Evolutionary conservation across 2,888 invertebrate species (phyloP), one percentile per base, ranked within the genome.

Genomic region (Drosophila nr. perissopoda): DNA sequence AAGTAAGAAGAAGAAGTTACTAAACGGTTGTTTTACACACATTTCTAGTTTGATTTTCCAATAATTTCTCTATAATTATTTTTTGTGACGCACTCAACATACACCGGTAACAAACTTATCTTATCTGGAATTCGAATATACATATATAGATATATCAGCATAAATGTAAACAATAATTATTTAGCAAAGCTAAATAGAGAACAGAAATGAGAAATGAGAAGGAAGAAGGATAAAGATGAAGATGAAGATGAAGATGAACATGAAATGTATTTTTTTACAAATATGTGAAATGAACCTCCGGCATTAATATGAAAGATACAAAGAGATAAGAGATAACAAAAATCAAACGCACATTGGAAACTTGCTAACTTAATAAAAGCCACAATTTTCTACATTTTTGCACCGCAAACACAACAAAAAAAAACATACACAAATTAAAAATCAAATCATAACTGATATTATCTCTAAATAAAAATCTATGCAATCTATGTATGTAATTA

Each of bases 311-410:
- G 56, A 79, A 40, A 21, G 54, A 54, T 31, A 31, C n/a, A 54
- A 40, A 31, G 31, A 25, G 51, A 36, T 48, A 33, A 31, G 25
- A n/a, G 51, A 36, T 48, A 48, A 73, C 18, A 31, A 18, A 29
- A 51, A 81, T 59, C 56, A 65, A 82, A 75, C 87, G 87, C 87
- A 83, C 84, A 83, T 73, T 46, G 59, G 60, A 71, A 57, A 58
- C 40, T 42, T 57, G 57, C 21, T 76, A 46, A 70, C 59, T 70
- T 54, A 73, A 77, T 57, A 73, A 79, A n/a, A 66, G 63, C 58
- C 74, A 84, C 70, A 81, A 68, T 89, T 83, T 89, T 87, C 87
- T 83, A 89, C 85, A 89, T 84, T 89, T 85, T 89, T 89, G 85
- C 85, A 85, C 85, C 66, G 63, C 31, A 76, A 48, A 71, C 67